These are phyloP conservation scores for Colius striatus DNA, from an alignment of 2,113 vertebrate species.

Conservation along the genomic window DNA sequence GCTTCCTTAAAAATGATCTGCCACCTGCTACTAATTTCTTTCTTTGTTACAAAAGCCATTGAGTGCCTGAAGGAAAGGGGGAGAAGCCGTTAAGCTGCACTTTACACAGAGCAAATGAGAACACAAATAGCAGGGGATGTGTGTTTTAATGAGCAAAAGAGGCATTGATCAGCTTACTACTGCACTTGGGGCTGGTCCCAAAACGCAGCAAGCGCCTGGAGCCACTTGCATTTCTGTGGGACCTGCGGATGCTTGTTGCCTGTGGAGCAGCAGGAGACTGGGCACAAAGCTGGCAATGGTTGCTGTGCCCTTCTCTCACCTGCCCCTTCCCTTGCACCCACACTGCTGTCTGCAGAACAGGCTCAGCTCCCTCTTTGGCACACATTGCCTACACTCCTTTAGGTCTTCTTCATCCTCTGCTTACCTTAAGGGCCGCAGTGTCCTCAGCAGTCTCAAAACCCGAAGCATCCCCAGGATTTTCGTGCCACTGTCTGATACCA, in stretches of 20 bases:
- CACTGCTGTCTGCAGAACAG: background rate
- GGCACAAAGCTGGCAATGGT: background rate
- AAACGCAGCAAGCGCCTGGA: background rate
- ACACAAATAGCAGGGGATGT: slow-evolving; percentile 57
- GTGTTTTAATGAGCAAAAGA: slow-evolving; percentile 51
- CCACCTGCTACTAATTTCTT: slow-evolving; percentile 67
- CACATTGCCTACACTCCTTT: background rate
- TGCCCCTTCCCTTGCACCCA: background rate
- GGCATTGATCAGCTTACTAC: slow-evolving; percentile 43
- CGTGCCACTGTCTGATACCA: slow-evolving; percentile 93
- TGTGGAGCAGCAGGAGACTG: background rate
- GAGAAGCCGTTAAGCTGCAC: slow-evolving; percentile 51
- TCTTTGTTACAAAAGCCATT: slow-evolving; percentile 35
- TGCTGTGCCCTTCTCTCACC: fast-evolving
- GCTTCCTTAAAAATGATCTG: slow-evolving; percentile 51
- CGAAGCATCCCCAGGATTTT: slow-evolving; percentile 97
- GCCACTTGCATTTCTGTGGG: background rate
- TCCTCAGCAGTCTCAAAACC: slow-evolving; percentile 92
- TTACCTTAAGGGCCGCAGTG: slow-evolving; percentile 91
- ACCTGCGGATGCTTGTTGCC: background rate
- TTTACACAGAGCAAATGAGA: slow-evolving; percentile 54
- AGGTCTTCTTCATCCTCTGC: background rate
- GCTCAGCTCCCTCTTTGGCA: background rate
- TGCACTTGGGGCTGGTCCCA: background rate
- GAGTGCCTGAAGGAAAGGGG: slow-evolving; percentile 52